Evolutionary conservation across 35 echinoderm and acorn worm genomes (phyloP), one percentile per base, ranked within the genome.

Genomic region (Apostichopus japonicus): DNA sequence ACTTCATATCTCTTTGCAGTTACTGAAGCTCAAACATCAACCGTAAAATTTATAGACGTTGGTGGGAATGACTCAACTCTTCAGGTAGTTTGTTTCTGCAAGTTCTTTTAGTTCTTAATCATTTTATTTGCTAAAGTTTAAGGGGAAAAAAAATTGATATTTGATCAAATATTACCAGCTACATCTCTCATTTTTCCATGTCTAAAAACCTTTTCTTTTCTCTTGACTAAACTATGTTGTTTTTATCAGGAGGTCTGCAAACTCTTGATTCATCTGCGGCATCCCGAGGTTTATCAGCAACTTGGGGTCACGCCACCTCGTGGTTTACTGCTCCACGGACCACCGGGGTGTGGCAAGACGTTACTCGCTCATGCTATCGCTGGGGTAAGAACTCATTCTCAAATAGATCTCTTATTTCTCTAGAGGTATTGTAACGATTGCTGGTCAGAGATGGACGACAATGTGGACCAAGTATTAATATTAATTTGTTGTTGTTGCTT

Each of bases 321-420:
- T 57, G 97, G 97, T 23, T 87, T 98, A 22, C 83, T 98, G 4
- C 92, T 98, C 16, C 97, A 98, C 95, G 97, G 97, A 90, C 97
- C 97, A 5, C 97, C 97, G 65, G 97, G 97, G 22, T 98, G 97
- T 94, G 97, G 97, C 55, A 98, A 98, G 88, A 98, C 97, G 9
- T 83, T 98, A 10, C 87, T 98, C 16, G 97, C 95, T 2, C 80
- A 98, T 96, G 97, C 94, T 23, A 98, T 98, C n/a, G 97, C 97
- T 79, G 97, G 97, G 79, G 97, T 98, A 89, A 94, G 95, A 67
- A 67, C 19, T 67, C 63, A 67, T 10, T 15, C 8, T 8, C 4
- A 44, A 44, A 44, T 4, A 44, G 2, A 44, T 44, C 33, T 44
- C 33, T 44, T 44, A 44, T 44, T 44, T 1, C 33, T 44, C 4